These are phyloP conservation scores for Pseudomyrmex gracilis DNA, from an alignment of 1,140 invertebrate genomes.

Conservation along the genomic window DNA sequence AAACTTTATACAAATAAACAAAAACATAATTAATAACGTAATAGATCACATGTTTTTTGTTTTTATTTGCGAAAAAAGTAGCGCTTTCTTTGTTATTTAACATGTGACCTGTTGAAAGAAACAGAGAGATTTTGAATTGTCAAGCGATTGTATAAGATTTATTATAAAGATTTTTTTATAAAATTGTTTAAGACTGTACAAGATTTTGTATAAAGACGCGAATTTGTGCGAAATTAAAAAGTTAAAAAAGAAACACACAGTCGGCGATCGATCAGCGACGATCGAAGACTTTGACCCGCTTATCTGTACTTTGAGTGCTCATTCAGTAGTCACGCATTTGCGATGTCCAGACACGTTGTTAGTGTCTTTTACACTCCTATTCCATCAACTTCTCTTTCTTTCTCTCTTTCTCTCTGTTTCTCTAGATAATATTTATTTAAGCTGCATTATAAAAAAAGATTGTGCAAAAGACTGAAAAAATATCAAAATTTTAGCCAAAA, in stretches of 20 bases:
- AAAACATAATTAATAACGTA: too few species aligned
- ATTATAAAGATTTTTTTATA: too few species aligned
- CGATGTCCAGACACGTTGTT: constrained; percentile 1
- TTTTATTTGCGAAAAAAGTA: too few species aligned
- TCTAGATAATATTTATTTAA: neutral
- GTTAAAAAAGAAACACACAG: neutral
- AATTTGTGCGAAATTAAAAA: neutral
- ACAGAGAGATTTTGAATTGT: neutral
- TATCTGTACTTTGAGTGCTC: constrained; percentile 5
- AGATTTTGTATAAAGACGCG: too few species aligned
- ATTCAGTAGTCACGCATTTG: constrained; percentile 35
- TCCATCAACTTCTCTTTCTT: neutral
- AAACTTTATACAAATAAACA: neutral
- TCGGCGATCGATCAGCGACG: constrained; percentile 4
- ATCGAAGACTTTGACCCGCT: constrained; percentile 41
- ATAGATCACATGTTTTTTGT: too few species aligned
- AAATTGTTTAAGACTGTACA: too few species aligned
- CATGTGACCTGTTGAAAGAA: too few species aligned
- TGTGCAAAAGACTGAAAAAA: neutral
- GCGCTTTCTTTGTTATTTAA: too few species aligned
- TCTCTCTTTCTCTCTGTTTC: neutral
- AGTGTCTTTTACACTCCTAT: neutral
- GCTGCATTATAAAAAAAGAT: neutral
- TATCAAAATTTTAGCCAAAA: too few species aligned
- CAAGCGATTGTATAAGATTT: neutral